phyloP scores from a whole-genome alignment of 1,140 invertebrate genomes.

The Drosophila bocki region DNA sequence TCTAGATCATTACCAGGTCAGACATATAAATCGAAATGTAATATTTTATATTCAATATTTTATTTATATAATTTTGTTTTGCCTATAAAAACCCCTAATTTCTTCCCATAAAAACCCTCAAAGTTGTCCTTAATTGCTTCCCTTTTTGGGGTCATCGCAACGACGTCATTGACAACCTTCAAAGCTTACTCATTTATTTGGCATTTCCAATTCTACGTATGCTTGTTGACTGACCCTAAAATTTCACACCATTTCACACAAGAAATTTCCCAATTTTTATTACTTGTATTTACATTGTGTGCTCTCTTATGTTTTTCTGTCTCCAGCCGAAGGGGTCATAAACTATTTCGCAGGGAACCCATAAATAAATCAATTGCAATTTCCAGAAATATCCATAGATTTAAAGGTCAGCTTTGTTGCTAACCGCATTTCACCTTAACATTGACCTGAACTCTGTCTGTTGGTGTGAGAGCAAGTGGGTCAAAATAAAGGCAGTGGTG shows the following conservation, averaged over 20 bases:
- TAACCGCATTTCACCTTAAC: constrained; percentile 64
- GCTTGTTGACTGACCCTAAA: constrained; percentile 14
- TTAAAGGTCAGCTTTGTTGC: constrained; percentile 9
- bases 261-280: constrained; percentile 20
- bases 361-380: constrained; percentile 24
- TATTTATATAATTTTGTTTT: background rate
- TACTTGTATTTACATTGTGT: constrained; percentile 6
- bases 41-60: background rate
- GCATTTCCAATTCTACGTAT: constrained; percentile 15
- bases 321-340: background rate
- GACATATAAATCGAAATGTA: too few species aligned
- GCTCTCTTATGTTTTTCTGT: background rate
- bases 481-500: constrained; percentile 41
- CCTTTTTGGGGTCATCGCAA: constrained; percentile 5
- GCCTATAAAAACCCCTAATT: background rate
- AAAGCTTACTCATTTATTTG: background rate
- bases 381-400: constrained; percentile 24
- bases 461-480: constrained; percentile 37
- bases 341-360: constrained; percentile 23
- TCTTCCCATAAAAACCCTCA: background rate
- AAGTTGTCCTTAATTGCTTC: background rate
- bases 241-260: constrained; percentile 39
- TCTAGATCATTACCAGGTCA: too few species aligned
- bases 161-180: background rate
- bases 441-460: constrained; percentile 63